Percentiles rank a stretch among this genome's conserved stretches.
Evolutionary conservation across 2,888 invertebrate genomes (phyloP).

Genomic region (Eilema griseolum): DNA sequence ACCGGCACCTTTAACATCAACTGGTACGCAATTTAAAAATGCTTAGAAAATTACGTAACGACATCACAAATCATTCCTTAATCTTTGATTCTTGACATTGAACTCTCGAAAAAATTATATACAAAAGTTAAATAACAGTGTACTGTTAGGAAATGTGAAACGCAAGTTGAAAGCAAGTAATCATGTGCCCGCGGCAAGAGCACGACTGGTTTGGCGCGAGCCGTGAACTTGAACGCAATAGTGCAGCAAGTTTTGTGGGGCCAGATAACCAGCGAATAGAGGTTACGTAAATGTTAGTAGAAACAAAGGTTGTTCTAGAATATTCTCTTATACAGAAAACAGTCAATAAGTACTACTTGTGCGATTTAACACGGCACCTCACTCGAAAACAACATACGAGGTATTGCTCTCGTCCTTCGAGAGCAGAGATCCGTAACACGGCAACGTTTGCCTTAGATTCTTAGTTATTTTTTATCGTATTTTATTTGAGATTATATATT

Average conservation of each 20-base stretch:
- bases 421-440: too few species aligned
- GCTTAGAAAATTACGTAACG: neutral
- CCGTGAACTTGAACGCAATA: slow-evolving; percentile 48
- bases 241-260: slow-evolving; percentile 16
- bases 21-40: neutral
- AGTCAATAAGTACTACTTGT: neutral
- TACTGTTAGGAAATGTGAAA: slow-evolving; percentile 40
- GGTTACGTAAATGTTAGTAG: neutral
- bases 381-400: too few species aligned
- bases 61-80: neutral
- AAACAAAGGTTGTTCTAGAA: neutral
- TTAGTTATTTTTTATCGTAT: too few species aligned
- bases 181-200: slow-evolving; percentile 29
- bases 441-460: too few species aligned
- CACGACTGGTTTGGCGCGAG: slow-evolving; percentile 40
- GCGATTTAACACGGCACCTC: too few species aligned
- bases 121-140: neutral
- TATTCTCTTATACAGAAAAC: neutral
- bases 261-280: slow-evolving; percentile 15
- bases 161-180: slow-evolving; percentile 40
- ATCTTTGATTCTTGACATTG: slow-evolving; percentile 19
- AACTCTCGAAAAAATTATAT: slow-evolving; percentile 18
- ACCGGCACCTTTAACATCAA: neutral
- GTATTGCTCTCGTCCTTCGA: too few species aligned
- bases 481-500: too few species aligned